phyloP scores from a whole-genome alignment of 2,113 vertebrate genomes.

The Seriola quinqueradiata region DNA sequence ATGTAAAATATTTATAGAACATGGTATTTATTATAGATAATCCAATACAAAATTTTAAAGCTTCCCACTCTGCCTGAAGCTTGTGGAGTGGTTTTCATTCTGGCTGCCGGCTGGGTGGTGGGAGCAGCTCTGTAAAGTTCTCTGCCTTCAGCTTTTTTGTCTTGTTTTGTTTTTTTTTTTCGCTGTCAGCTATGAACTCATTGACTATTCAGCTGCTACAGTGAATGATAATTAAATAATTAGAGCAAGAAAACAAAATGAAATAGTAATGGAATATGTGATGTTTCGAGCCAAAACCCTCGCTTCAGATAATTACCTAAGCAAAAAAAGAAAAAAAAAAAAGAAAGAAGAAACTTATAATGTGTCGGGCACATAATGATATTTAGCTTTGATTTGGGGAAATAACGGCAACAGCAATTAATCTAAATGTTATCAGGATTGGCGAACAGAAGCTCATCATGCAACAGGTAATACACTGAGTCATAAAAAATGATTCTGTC shows the following conservation, averaged over 20 bases:
- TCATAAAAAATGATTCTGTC: neutral
- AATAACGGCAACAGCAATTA: neutral
- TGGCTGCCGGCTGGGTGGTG: slow-evolving; percentile 1
- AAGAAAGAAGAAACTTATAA: neutral
- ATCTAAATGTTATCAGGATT: slow-evolving; percentile 7
- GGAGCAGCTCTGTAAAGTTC: neutral
- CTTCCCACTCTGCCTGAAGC: slow-evolving; percentile 10
- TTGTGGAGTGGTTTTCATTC: neutral
- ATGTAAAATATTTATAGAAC: slow-evolving; percentile 26
- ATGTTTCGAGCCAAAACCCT: slow-evolving; percentile 35
- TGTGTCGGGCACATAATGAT: slow-evolving; percentile 3
- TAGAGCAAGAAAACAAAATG: slow-evolving; percentile 52
- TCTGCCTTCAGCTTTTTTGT: neutral
- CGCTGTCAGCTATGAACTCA: slow-evolving; percentile 39
- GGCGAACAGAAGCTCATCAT: neutral
- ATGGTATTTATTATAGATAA: slow-evolving; percentile 26
- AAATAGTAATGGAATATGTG: slow-evolving; percentile 52
- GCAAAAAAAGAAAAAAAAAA: neutral
- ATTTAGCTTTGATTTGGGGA: slow-evolving; percentile 11
- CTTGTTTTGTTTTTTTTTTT: neutral
- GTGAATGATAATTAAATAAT: slow-evolving; percentile 58
- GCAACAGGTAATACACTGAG: neutral
- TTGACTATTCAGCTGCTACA: slow-evolving; percentile 37
- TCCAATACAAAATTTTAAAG: neutral
- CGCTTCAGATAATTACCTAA: slow-evolving; percentile 32